Conservation (phyloP, 2,888 invertebrate species). For the Sphaerophoria rueppellii region DNA sequence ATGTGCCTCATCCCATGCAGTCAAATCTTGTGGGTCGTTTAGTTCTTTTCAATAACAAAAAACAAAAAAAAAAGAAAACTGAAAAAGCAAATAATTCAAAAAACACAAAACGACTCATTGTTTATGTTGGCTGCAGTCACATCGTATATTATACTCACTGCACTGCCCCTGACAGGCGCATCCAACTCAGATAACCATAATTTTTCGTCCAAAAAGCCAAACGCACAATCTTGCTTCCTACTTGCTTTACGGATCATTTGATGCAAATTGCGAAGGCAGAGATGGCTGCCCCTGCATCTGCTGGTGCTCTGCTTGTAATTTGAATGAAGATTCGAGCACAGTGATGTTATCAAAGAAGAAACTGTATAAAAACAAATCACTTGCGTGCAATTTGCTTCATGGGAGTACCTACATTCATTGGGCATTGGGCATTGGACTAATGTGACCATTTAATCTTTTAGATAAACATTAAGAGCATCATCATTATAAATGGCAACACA, state of each 20-base stretch:
- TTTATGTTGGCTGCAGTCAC: conserved; percentile 36
- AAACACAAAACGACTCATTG: conserved; percentile 60
- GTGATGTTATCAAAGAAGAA: conserved; percentile 55
- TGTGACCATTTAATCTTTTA: conserved; percentile 71
- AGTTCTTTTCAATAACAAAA: conserved; percentile 17
- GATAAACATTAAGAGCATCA: conserved; percentile 71
- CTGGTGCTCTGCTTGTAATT: not conserved
- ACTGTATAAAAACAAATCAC: conserved; percentile 32
- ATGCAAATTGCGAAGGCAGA: conserved; percentile 50
- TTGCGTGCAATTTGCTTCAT: conserved; percentile 55
- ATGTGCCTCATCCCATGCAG: conserved; percentile 17
- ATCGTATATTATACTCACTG: conserved; percentile 35
- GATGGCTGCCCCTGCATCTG: not conserved
- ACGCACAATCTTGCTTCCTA: conserved; percentile 40
- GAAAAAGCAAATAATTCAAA: conserved; percentile 25
- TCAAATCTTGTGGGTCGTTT: conserved; percentile 8
- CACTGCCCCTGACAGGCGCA: conserved; percentile 43
- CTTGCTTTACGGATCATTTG: conserved; percentile 59
- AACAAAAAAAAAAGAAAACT: not conserved
- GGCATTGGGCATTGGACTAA: conserved; percentile 53
- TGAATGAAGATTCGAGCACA: conserved; percentile 5
- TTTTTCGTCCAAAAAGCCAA: conserved; percentile 16
- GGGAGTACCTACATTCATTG: not conserved
- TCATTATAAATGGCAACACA: conserved; percentile 66
- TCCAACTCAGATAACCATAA: conserved; percentile 61